Conservation (phyloP, 2,113 vertebrate species). For the Ailuropoda melanoleuca region DNA sequence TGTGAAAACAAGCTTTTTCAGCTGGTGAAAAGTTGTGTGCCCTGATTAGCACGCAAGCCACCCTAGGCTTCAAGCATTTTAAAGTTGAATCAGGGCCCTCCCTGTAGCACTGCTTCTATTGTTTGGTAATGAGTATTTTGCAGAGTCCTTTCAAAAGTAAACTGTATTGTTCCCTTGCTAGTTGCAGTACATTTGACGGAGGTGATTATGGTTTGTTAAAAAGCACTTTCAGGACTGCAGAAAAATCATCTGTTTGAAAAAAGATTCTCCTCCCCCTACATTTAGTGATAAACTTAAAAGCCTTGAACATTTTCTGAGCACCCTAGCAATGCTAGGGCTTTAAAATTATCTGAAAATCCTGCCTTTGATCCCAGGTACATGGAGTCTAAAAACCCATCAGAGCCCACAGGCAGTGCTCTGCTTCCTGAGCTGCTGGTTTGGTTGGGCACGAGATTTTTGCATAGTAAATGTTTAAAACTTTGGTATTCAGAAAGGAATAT, state of each 20-base stretch:
- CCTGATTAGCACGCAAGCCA: slow-evolving; percentile 57
- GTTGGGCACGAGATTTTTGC: slow-evolving; percentile 58
- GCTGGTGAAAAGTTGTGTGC: slow-evolving; percentile 22
- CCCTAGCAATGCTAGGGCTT: slow-evolving; percentile 43
- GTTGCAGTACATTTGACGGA: slow-evolving; percentile 65
- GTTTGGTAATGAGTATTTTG: slow-evolving; percentile 67
- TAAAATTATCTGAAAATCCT: slow-evolving; percentile 63
- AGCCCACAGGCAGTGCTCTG: neutral
- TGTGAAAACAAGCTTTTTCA: slow-evolving; percentile 55
- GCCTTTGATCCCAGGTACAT: slow-evolving; percentile 66
- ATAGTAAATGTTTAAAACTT: slow-evolving; percentile 59
- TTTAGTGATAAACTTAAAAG: slow-evolving; percentile 66
- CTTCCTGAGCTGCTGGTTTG: slow-evolving; percentile 56
- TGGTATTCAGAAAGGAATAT: slow-evolving; percentile 56
- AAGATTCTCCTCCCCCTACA: neutral
- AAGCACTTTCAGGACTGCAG: slow-evolving; percentile 54
- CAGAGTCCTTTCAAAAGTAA: slow-evolving; percentile 70
- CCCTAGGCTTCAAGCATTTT: slow-evolving; percentile 28
- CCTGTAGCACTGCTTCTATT: slow-evolving; percentile 51
- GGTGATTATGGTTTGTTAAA: slow-evolving; percentile 68
- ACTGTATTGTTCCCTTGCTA: slow-evolving; percentile 64
- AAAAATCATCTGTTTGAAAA: slow-evolving; percentile 61
- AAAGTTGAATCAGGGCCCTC: slow-evolving; percentile 26
- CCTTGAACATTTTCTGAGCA: slow-evolving; percentile 51
- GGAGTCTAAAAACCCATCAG: slow-evolving; percentile 42